Evolutionary conservation across 2,888 invertebrate genomes (phyloP), one percentile per base, ranked within the genome.

Genomic region (Sarcophaga carnaria): DNA sequence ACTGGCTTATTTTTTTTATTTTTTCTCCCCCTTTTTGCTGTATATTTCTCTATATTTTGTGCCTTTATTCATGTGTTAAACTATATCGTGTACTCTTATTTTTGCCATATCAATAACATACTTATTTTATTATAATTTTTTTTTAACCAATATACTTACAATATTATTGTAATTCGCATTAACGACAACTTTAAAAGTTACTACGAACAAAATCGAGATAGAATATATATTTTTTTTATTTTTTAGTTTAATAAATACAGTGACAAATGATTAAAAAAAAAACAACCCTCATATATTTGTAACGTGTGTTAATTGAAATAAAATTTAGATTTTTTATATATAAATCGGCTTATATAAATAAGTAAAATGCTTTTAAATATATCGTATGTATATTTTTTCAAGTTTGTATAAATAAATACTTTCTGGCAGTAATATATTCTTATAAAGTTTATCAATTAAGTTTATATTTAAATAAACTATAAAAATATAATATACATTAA

Each of bases 171-270:
- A 77, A 76, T 37, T 74, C 74, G 49, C 80, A 83, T 77, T 77
- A 86, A 87, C 84, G 78, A 84, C 81, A 83, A 81, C 62, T 84
- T 81, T 62, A 47, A 86, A 83, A 80, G 83, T 81, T 79, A 84
- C 72, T 78, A 67, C 60, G 27, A 85, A 77, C 69, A 80, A 82
- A 79, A 67, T 17, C 14, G 69, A 37, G 37, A 10, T 67, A 45
- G 27, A 62, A n/a, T 25, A 71, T 17, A 54, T 54, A 17, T 14
- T 17, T 54, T 54, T 54, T 54, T 54, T 54, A 14, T 54, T 10
- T 14, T 54, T 37, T n/a, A 60, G 12, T n/a, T 22, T 14, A 62
- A 45, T 17, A 37, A 62, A 49, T 49, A 14, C 49, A 70, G 22
- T 49, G 37, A 5, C 49, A 22, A 22, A 22, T 22, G 22, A 22